Percentiles rank a stretch among this genome's conserved stretches.
phyloP scores from a whole-genome alignment of 2,888 invertebrate species.

The Dryomyza anilis region DNA sequence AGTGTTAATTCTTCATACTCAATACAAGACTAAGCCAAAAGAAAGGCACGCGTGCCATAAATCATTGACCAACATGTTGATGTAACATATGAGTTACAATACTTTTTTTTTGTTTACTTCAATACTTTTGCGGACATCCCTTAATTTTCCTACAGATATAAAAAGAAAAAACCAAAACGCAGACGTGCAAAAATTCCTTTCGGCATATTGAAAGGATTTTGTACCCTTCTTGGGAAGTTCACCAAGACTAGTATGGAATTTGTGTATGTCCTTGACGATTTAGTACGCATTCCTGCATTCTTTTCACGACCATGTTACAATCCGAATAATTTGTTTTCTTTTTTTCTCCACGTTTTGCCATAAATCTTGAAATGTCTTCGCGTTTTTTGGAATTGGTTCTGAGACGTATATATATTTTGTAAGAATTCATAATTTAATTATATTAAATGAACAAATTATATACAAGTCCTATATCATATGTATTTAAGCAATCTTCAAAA shows the following conservation, averaged over 20 bases:
- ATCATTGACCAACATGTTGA: constrained; percentile 30
- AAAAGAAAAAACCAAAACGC: background rate
- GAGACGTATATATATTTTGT: background rate
- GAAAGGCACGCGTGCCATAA: constrained; percentile 15
- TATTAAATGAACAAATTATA: background rate
- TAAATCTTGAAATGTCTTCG: constrained; percentile 1
- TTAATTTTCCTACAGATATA: constrained; percentile 20
- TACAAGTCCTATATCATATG: constrained; percentile 1
- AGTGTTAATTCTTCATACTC: constrained; percentile 27
- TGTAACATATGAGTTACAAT: constrained; percentile 14
- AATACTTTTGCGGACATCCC: constrained; percentile 16
- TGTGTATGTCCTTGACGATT: constrained; percentile 37
- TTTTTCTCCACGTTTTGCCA: background rate
- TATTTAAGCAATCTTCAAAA: background rate
- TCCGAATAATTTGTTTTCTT: constrained; percentile 23
- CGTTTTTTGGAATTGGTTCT: background rate
- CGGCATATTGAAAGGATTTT: constrained; percentile 29
- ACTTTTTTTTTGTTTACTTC: constrained; percentile 34
- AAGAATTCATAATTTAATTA: background rate
- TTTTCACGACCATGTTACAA: too few relatives aligned
- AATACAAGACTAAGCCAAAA: background rate
- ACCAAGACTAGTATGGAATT: constrained; percentile 31
- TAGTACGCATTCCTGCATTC: background rate
- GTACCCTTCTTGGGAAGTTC: background rate
- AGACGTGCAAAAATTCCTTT: constrained; percentile 51